phyloP scores from a whole-genome alignment of 2,113 vertebrate species.

The Malurus alboscapulatus region DNA sequence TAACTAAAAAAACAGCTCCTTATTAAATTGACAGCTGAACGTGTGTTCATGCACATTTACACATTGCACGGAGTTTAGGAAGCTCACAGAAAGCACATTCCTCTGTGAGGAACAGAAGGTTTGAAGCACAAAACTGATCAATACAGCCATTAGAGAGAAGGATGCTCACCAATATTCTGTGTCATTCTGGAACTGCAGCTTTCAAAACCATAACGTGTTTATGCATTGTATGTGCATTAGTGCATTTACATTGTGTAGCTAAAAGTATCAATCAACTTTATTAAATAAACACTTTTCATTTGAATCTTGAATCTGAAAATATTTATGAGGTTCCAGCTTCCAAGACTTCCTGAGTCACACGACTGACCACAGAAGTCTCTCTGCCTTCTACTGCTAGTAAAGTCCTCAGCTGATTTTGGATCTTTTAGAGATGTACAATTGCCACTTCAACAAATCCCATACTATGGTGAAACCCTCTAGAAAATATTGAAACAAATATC shows the following conservation, averaged over 20 bases:
- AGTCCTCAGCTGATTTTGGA: background rate
- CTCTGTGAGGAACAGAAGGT: background rate
- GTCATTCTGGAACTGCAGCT: background rate
- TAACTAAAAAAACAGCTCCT: background rate
- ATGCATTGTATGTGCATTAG: background rate
- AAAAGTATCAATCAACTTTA: background rate
- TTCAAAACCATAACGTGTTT: background rate
- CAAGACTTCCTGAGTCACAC: background rate
- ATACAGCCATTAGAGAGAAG: background rate
- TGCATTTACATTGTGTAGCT: background rate
- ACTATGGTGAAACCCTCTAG: background rate
- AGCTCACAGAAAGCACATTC: background rate
- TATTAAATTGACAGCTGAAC: background rate
- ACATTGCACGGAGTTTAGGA: background rate
- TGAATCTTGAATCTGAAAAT: background rate
- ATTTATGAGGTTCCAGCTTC: background rate
- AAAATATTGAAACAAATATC: background rate
- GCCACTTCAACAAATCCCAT: background rate
- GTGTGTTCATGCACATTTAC: background rate
- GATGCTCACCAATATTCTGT: background rate
- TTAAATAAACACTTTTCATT: background rate
- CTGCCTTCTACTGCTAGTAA: background rate
- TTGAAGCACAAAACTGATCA: background rate
- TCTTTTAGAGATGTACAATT: background rate
- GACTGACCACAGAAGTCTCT: background rate